Conservation (phyloP, 2,888 invertebrate species). For the Leptinotarsa peninsularis region DNA sequence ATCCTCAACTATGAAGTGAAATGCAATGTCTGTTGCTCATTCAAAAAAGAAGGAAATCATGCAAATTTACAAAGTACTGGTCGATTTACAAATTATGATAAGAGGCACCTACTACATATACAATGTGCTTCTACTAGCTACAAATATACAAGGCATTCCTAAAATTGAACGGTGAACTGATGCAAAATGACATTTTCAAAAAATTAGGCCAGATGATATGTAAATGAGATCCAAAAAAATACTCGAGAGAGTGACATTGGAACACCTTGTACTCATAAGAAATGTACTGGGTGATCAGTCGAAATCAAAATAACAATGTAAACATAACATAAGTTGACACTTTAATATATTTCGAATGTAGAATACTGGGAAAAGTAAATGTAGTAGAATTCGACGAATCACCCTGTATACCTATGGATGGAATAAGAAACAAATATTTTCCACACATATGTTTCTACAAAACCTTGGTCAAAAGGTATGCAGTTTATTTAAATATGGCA, state of each 20-base stretch:
- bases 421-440: slow-evolving; percentile 17
- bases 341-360: neutral
- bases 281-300: slow-evolving; percentile 5
- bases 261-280: slow-evolving; percentile 10
- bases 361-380: neutral
- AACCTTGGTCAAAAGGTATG: slow-evolving; percentile 41
- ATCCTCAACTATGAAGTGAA: too few relatives aligned
- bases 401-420: slow-evolving; percentile 19
- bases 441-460: slow-evolving; percentile 33
- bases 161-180: neutral
- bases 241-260: neutral
- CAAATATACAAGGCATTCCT: slow-evolving; percentile 8
- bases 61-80: slow-evolving; percentile 64
- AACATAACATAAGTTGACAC: neutral
- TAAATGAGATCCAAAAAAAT: neutral
- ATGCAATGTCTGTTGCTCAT: too few relatives aligned
- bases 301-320: neutral
- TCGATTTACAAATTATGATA: slow-evolving; percentile 52
- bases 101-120: slow-evolving; percentile 26
- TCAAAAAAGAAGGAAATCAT: slow-evolving; percentile 58
- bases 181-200: neutral
- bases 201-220: slow-evolving; percentile 1
- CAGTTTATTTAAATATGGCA: slow-evolving; percentile 16
- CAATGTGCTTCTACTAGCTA: slow-evolving; percentile 13
- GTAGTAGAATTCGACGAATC: slow-evolving; percentile 1